Evolutionary conservation across 2,888 invertebrate species (phyloP), one percentile per base, ranked within the genome.

Genomic region (Dioctria linearis): DNA sequence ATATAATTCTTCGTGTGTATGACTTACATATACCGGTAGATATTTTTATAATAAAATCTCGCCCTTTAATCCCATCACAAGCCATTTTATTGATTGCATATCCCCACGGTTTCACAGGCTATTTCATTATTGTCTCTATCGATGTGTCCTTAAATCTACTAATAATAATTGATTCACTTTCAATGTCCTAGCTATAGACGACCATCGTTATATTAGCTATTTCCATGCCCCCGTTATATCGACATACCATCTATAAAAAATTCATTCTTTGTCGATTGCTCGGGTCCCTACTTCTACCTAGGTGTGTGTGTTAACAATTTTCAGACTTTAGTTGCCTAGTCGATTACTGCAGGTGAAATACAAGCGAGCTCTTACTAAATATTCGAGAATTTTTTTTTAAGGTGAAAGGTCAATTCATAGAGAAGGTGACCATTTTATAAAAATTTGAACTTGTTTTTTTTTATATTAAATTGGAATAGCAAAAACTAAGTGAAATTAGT

Each of bases 81-180:
- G 69, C 11, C 37, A 13, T 51, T 69, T 69, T 37, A 43, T 49
- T 9, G 43, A 43, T 51, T 43, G 49, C 25, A 25, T 25, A 25
- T 25, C 25, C 25, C 25, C 25, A 25, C 25, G 25, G 2, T 25
- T 25, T 25, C 25, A 25, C 25, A 25, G 25, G 25, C 25, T 25
- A 25, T 25, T 25, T 25, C 2, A 25, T 25, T 25, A 25, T 25
- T 25, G 25, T 25, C 51, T 51, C 49, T 51, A 25, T 69, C 39
- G 69, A 69, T 69, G 39, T 49, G 69, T 69, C 49, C 40, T 51
- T 51, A 69, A 69, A 69, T 51, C 25, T 69, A 51, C 69, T 69
- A 69, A 69, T 69, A 51, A 51, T 51, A 69, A 69, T 37, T 51
- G 49, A 69, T 51, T 69, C 51, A 67, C 67, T 67, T 67, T 67